Evolutionary conservation across 2,888 invertebrate species (phyloP).

Genomic region (Trachelus troglodyta): DNA sequence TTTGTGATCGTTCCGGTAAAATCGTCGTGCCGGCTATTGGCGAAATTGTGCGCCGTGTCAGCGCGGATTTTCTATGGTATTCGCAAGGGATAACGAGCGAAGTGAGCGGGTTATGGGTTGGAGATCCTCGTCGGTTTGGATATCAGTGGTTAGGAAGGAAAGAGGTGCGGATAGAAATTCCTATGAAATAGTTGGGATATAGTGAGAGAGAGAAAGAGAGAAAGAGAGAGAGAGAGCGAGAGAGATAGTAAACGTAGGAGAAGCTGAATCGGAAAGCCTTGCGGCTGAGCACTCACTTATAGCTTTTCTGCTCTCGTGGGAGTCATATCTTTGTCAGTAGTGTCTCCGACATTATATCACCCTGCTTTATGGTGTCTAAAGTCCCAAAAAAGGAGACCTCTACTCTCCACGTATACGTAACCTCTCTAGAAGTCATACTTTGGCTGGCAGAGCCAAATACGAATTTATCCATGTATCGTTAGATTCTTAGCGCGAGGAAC

Average conservation of each 20-base stretch:
- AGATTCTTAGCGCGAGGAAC: no score
- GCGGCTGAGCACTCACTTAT: conserved; percentile 48
- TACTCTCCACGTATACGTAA: no score
- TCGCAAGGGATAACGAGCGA: conserved; percentile 44
- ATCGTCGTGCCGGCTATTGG: no score
- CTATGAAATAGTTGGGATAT: conserved; percentile 7
- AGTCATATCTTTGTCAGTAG: conserved; percentile 59
- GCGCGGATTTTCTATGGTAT: conserved; percentile 21
- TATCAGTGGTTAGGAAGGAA: no score
- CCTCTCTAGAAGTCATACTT: no score
- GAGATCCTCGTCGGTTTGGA: conserved; percentile 39
- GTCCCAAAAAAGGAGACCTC: conserved; percentile 38
- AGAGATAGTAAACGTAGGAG: conserved; percentile 23
- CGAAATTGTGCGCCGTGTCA: no score
- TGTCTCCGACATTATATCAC: conserved; percentile 56
- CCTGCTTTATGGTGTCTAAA: conserved; percentile 57
- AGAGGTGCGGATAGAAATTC: conserved; percentile 29
- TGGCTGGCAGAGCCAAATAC: no score
- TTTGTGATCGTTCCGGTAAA: no score
- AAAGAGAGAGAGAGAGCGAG: conserved; percentile 31
- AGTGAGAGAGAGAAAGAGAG: conserved; percentile 26
- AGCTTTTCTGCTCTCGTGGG: conserved; percentile 51
- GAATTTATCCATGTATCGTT: no score
- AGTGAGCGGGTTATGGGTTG: conserved; percentile 42
- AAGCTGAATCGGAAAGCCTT: conserved; percentile 36